Evolutionary conservation across 2,113 vertebrate genomes (phyloP), one percentile per base, ranked within the genome.

Genomic region (Pelusios castaneus): DNA sequence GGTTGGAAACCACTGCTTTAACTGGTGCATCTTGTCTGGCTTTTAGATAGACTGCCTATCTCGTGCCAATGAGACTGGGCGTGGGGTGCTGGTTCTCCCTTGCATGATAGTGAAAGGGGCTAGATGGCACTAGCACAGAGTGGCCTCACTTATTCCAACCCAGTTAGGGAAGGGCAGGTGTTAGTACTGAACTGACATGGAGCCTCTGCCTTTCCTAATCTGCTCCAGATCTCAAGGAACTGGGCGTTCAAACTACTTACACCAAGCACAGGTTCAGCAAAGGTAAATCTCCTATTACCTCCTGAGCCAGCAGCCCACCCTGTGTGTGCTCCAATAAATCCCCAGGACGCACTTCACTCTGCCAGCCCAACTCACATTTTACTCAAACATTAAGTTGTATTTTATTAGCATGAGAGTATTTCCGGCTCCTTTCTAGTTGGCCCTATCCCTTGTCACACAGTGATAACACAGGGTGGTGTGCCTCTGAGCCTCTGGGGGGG

Each of bases 211-310:
- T 70, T 25, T 38, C 41, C 34, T 63, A 80, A 47, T 70, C 89
- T 73, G 24, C 80, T 89, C 25, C 25, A 38, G n/a, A 77, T 77
- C 80, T 79, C 75, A 79, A 45, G 70, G 81, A 78, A 43, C 38
- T 49, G 47, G 25, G 25, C 67, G 5, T 80, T 90, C 41, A 80
- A 80, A 90, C 58, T 73, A 77, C 82, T 90, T 77, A 49, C 56
- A 90, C 25, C 22, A 56, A 67, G 38, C 41, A 10, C n/a, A 85
- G 54, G 89, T 80, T 90, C 89, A 90, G 22, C 16, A 80, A 56
- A 90, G 82, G 76, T 85, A 90, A 80, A 85, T 80, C 89, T 85
- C 76, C 58, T 85, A 56, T 90, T 84, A 85, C 51, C 89, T 56
- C 51, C 43, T 85, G 80, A 85, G 49, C 89, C 41, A 47, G 76